Evolutionary conservation across 2,113 vertebrate genomes (phyloP).

Genomic region (Xenotilapia longispinis): DNA sequence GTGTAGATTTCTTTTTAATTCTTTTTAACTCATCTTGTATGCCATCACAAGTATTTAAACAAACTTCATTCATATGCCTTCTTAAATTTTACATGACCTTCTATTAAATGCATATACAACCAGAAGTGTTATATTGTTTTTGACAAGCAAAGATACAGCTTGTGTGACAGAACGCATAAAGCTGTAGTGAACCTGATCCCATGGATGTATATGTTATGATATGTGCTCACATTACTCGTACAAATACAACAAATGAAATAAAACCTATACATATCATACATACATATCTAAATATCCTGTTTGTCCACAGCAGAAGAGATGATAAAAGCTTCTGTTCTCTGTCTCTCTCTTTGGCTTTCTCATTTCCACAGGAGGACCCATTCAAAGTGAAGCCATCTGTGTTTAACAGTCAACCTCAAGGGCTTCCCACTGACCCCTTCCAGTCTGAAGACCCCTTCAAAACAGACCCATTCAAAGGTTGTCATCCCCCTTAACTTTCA

Average conservation of each 20-base stretch:
- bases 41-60: neutral
- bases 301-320: neutral
- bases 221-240: neutral
- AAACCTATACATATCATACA: neutral
- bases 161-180: neutral
- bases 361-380: slow-evolving; percentile 81
- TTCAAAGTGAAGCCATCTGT: slow-evolving; percentile 87
- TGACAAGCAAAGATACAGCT: neutral
- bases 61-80: neutral
- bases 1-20: neutral
- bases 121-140: neutral
- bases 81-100: neutral
- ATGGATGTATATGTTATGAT: neutral
- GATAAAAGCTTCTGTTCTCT: neutral
- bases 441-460: slow-evolving; percentile 95
- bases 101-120: neutral
- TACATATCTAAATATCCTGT: too few species aligned
- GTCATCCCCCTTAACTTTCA: neutral
- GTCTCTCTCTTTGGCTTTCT: neutral
- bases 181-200: neutral
- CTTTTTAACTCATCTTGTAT: neutral
- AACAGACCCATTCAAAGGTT: slow-evolving; percentile 92
- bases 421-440: slow-evolving; percentile 87
- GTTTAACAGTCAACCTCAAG: slow-evolving; percentile 80
- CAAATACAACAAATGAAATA: neutral